phyloP scores from a whole-genome alignment of 2,888 invertebrate genomes.

The Alentia gelatinosa region DNA sequence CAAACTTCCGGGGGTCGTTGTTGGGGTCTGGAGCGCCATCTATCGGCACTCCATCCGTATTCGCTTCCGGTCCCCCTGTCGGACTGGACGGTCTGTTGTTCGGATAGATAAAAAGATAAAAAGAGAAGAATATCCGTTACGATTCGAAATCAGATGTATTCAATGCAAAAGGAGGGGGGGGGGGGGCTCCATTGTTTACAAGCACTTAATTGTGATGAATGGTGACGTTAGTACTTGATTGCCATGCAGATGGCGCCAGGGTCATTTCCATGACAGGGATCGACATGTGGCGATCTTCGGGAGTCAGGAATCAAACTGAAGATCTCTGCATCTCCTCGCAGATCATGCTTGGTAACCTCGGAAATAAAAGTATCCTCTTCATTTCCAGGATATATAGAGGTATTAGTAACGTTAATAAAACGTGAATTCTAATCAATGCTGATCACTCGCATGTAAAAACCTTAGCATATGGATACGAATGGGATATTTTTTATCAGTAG shows the following conservation, averaged over 20 bases:
- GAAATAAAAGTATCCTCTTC: background rate
- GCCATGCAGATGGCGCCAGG: too few relatives aligned
- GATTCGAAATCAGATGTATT: background rate
- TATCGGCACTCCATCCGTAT: background rate
- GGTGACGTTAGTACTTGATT: background rate
- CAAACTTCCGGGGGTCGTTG: conserved; percentile 83
- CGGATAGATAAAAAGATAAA: background rate
- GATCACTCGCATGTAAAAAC: too few relatives aligned
- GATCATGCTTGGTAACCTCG: background rate
- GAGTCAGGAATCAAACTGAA: background rate
- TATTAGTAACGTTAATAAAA: too few relatives aligned
- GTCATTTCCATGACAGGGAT: too few relatives aligned
- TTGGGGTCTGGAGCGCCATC: conserved; percentile 59
- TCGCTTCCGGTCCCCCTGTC: background rate
- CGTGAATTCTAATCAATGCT: too few relatives aligned
- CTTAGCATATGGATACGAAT: too few relatives aligned
- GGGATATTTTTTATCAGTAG: too few relatives aligned
- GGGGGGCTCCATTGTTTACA: background rate
- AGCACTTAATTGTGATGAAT: background rate
- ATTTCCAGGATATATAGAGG: background rate
- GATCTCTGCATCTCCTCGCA: background rate
- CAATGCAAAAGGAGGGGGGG: background rate
- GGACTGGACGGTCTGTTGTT: conserved; percentile 51
- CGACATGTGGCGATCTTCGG: too few relatives aligned
- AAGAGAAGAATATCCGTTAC: background rate